These are phyloP conservation scores for Thaleichthys pacificus DNA, from an alignment of 2,797 vertebrate species.

Conservation along the genomic window DNA sequence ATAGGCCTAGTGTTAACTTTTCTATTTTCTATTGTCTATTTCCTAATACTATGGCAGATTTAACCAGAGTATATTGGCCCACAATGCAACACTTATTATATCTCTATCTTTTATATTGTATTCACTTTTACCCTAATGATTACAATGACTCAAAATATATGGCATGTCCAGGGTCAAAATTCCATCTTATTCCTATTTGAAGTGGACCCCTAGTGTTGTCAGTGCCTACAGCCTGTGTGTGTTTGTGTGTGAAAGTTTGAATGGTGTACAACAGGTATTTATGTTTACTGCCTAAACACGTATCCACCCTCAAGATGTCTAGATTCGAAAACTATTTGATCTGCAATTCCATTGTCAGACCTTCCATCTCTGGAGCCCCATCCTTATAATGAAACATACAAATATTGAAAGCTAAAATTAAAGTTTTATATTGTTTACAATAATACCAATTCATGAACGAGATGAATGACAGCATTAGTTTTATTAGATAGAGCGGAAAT, in stretches of 20 bases:
- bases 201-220: neutral
- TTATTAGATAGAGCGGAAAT: slow-evolving; percentile 21
- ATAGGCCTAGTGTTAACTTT: too few relatives aligned
- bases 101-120: too few relatives aligned
- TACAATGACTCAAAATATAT: too few relatives aligned
- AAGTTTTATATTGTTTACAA: too few relatives aligned
- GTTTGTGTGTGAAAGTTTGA: neutral
- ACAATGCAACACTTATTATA: too few relatives aligned
- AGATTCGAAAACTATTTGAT: neutral
- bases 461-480: neutral
- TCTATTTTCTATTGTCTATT: too few relatives aligned
- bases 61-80: too few relatives aligned
- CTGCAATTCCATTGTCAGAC: slow-evolving; percentile 13
- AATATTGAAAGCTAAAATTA: too few relatives aligned
- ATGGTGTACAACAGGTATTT: neutral
- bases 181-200: neutral
- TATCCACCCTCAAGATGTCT: too few relatives aligned
- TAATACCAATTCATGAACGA: neutral
- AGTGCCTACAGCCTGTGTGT: neutral
- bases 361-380: slow-evolving; percentile 43
- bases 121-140: too few relatives aligned
- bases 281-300: neutral
- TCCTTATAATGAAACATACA: slow-evolving; percentile 28
- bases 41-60: too few relatives aligned
- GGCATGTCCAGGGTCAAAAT: neutral